Conservation (phyloP, 2,888 invertebrate genomes). For the Patella pellucida region DNA sequence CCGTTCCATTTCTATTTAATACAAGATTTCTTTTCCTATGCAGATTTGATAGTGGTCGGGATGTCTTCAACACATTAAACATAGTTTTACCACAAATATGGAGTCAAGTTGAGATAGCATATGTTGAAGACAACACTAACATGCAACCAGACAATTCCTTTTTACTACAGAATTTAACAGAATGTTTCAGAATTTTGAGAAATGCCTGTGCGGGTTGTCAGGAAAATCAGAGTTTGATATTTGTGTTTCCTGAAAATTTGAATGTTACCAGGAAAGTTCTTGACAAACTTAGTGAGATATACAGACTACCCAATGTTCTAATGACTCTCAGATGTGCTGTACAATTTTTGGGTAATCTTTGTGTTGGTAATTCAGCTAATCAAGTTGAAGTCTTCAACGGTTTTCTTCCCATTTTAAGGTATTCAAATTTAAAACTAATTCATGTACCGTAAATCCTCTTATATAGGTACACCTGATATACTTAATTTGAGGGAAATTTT, state of each 20-base stretch:
- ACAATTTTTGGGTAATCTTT: conserved; percentile 54
- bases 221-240: conserved; percentile 34
- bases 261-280: neutral
- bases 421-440: neutral
- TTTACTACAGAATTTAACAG: conserved; percentile 27
- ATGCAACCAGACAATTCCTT: no score
- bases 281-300: neutral
- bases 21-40: no score
- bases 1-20: no score
- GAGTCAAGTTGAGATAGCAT: no score
- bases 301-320: neutral
- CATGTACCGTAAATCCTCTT: no score
- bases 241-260: neutral
- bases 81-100: no score
- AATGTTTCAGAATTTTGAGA: conserved; percentile 43
- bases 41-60: no score
- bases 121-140: no score
- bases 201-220: conserved; percentile 45
- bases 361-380: conserved; percentile 41
- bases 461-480: no score
- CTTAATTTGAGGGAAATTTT: no score
- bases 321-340: conserved; percentile 41
- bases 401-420: conserved; percentile 39
- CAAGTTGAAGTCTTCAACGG: conserved; percentile 39
- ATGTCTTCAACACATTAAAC: no score